A percentile compares a stretch with the other conserved stretches of the same genome.
These are phyloP conservation scores for Pipistrellus pygmaeus DNA, from an alignment of 2,797 vertebrate species.

Conservation along the genomic window DNA sequence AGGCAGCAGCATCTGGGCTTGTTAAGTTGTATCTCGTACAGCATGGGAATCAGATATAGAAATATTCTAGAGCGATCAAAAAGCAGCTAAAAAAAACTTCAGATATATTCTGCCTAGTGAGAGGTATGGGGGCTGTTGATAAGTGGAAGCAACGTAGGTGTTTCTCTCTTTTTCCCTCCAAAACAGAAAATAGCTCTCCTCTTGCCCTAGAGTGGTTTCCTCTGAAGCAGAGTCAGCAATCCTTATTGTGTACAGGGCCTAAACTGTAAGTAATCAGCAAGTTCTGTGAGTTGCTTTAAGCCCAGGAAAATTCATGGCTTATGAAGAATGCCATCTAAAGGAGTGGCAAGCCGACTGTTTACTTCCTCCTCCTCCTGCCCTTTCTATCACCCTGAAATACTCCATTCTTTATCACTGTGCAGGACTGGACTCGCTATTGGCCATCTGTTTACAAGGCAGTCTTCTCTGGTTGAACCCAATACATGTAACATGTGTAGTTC, in stretches of 20 bases:
- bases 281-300: background rate
- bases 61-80: background rate
- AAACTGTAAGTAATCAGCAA: background rate
- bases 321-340: constrained; percentile 25
- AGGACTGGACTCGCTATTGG: background rate
- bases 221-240: background rate
- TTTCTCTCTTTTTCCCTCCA: constrained; percentile 26
- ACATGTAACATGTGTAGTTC: background rate
- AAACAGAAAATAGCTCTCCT: background rate
- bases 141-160: background rate
- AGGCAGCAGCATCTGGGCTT: background rate
- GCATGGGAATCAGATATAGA: background rate
- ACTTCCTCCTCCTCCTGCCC: constrained; percentile 3
- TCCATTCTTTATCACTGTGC: constrained; percentile 36
- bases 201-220: background rate
- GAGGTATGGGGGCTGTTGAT: background rate
- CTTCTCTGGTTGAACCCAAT: constrained; percentile 24
- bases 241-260: background rate
- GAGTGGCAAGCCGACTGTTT: constrained; percentile 3
- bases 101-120: background rate
- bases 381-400: background rate
- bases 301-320: background rate
- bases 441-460: constrained; percentile 15
- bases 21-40: background rate
- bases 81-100: background rate